Conservation (phyloP, 2,113 vertebrate species). For the Parotia lawesii region DNA sequence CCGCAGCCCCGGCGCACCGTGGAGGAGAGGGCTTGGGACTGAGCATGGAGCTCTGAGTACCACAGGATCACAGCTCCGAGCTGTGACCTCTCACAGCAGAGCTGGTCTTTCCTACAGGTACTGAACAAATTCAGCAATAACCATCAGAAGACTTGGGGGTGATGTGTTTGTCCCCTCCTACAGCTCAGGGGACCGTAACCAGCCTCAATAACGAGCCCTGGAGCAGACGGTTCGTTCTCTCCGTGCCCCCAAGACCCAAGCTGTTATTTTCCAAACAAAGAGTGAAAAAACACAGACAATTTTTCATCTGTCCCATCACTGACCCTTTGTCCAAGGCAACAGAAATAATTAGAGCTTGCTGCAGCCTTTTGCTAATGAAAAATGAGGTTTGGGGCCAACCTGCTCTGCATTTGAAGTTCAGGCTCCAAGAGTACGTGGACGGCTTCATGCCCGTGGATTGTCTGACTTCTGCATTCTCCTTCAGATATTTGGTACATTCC, state of each 20-base stretch:
- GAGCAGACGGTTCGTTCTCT: background rate
- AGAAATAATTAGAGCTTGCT: background rate
- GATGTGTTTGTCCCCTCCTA: background rate
- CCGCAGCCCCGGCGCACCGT: accelerated
- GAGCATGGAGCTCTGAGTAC: accelerated
- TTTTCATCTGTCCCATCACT: background rate
- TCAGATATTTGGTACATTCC: constrained; percentile 48
- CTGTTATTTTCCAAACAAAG: background rate
- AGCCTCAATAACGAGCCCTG: background rate
- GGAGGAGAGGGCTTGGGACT: background rate
- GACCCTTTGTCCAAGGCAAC: background rate
- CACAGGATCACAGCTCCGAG: background rate
- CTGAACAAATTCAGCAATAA: background rate
- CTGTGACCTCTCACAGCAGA: background rate
- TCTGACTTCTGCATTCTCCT: constrained; percentile 20
- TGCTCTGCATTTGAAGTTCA: background rate
- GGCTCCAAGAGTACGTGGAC: background rate
- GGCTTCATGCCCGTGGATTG: background rate
- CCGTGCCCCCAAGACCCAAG: background rate
- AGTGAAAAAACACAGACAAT: background rate
- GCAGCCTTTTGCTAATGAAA: constrained; percentile 1
- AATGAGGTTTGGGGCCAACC: background rate
- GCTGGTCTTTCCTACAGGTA: background rate
- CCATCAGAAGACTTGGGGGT: background rate
- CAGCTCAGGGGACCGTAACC: background rate